These are phyloP conservation scores for Bimastos eiseni DNA, from an alignment of 2,888 invertebrate genomes.

Conservation along the genomic window DNA sequence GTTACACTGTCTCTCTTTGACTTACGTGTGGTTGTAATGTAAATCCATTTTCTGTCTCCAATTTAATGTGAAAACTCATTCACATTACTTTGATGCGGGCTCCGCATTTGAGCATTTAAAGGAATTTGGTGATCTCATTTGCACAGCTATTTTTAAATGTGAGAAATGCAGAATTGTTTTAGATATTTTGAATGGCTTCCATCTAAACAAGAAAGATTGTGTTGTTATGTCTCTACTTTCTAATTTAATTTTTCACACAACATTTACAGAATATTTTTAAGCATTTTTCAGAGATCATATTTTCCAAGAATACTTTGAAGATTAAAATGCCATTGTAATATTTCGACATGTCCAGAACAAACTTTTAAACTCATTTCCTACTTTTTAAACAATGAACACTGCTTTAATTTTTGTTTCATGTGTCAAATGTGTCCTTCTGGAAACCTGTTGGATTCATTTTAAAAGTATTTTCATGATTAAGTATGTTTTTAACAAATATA, in stretches of 20 bases:
- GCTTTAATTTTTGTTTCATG: too few species aligned
- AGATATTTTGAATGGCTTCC: not conserved
- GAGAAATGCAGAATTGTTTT: not conserved
- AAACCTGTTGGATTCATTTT: not conserved
- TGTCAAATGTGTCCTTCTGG: not conserved
- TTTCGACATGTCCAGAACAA: not conserved
- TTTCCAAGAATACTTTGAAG: not conserved
- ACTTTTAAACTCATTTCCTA: not conserved
- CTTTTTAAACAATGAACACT: not conserved
- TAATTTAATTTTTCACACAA: not conserved
- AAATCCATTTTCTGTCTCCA: not conserved
- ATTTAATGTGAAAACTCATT: not conserved
- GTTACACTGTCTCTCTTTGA: not conserved
- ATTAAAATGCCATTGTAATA: conserved; percentile 2
- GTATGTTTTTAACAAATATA: not conserved
- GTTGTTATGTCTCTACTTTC: not conserved
- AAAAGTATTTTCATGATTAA: not conserved
- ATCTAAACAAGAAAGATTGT: not conserved
- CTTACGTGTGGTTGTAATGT: not conserved
- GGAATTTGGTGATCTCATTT: not conserved
- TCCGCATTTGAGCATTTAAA: not conserved
- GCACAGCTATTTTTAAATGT: not conserved
- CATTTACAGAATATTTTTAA: not conserved
- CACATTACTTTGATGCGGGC: not conserved
- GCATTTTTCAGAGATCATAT: not conserved